Percentiles rank a stretch among this genome's conserved stretches.
Evolutionary conservation across 2,113 vertebrate species (phyloP).

Genomic region (Microcebus lehilahytsara): DNA sequence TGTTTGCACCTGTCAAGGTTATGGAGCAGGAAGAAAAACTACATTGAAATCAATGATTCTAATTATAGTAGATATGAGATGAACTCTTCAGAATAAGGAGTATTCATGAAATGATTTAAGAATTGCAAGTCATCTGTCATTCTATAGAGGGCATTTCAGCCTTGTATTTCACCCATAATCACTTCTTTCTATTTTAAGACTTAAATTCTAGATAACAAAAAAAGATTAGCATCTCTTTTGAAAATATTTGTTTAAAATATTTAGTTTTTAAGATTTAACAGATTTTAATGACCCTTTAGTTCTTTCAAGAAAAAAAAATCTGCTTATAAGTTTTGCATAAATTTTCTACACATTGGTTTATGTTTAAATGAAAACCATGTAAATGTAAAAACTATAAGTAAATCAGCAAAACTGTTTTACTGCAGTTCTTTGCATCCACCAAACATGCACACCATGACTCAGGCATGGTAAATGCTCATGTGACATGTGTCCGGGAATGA

Average conservation of each 20-base stretch:
- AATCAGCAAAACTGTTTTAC: not conserved
- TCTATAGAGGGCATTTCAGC: not conserved
- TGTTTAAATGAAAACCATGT: not conserved
- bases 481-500: not conserved
- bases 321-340: not conserved
- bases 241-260: not conserved
- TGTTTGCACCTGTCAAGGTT: not conserved
- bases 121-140: not conserved
- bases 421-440: not conserved
- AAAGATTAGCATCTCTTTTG: not conserved
- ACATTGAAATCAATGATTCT: not conserved
- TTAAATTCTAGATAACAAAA: not conserved
- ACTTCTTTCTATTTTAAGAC: not conserved
- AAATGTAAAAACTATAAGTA: not conserved
- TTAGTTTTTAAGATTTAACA: not conserved
- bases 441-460: not conserved
- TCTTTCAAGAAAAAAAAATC: not conserved
- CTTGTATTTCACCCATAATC: not conserved
- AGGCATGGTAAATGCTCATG: too few species aligned
- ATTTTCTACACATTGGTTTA: not conserved
- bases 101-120: conserved; percentile 38
- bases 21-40: not conserved
- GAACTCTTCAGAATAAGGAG: conserved; percentile 5
- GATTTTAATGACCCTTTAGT: not conserved
- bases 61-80: not conserved